Percentiles rank a stretch among this genome's conserved stretches.
These are phyloP conservation scores for Danio kyathit DNA, from an alignment of 2,797 vertebrate genomes.

Conservation along the genomic window DNA sequence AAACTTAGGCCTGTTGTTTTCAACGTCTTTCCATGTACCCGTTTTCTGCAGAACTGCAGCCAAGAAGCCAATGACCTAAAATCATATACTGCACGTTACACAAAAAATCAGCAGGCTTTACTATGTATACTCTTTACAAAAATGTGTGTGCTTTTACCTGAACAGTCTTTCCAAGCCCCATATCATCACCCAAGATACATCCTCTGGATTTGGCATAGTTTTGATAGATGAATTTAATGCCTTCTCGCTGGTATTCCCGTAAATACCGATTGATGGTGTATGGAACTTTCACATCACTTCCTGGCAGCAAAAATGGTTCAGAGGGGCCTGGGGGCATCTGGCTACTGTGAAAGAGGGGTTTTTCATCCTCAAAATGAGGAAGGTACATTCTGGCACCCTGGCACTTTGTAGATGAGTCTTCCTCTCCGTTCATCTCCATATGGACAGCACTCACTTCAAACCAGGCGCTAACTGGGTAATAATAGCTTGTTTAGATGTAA, in stretches of 20 bases:
- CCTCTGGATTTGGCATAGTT: constrained; percentile 85
- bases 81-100: background rate
- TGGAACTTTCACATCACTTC: constrained; percentile 81
- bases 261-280: constrained; percentile 96
- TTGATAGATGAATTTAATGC: constrained; percentile 86
- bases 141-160: constrained; percentile 80
- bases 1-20: constrained; percentile 94
- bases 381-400: constrained; percentile 31
- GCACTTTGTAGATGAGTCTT: background rate
- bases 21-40: constrained; percentile 90
- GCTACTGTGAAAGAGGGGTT: constrained; percentile 85
- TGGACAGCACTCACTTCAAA: background rate
- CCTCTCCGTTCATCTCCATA: constrained; percentile 21
- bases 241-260: constrained; percentile 93
- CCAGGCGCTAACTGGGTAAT: background rate
- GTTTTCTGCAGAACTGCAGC: constrained; percentile 92
- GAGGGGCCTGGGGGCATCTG: constrained; percentile 69
- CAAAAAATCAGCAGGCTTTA: background rate
- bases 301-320: constrained; percentile 80
- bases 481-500: background rate
- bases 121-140: no score
- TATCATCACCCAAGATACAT: constrained; percentile 96
- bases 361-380: constrained; percentile 81
- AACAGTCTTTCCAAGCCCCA: constrained; percentile 97
- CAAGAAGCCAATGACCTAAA: constrained; percentile 93